Conservation (phyloP, 2,888 invertebrate species). For the Tethea ocularis region DNA sequence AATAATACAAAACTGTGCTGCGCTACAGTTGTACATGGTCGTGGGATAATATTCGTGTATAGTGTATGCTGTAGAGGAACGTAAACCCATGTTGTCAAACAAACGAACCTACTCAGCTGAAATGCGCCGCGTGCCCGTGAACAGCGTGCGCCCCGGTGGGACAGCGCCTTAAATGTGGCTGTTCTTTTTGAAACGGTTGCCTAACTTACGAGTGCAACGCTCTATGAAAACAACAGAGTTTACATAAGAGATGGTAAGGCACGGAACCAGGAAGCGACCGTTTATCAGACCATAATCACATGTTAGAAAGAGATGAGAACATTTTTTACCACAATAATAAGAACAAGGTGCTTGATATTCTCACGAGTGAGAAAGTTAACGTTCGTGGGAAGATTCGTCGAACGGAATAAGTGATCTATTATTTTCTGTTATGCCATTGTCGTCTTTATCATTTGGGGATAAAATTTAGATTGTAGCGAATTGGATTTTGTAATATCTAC, state of each 20-base stretch:
- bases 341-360: conserved; percentile 40
- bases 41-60: no score
- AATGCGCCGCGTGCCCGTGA: no score
- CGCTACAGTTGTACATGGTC: no score
- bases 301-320: conserved; percentile 19
- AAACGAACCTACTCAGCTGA: no score
- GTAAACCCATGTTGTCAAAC: no score
- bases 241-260: conserved; percentile 33
- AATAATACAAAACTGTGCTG: no score
- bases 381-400: conserved; percentile 46
- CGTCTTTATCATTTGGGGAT: neutral
- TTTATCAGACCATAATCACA: conserved; percentile 30
- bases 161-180: no score
- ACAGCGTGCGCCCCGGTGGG: no score
- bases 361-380: conserved; percentile 62
- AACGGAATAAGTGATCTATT: neutral
- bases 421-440: neutral
- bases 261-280: conserved; percentile 35
- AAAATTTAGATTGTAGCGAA: neutral
- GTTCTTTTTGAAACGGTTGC: neutral
- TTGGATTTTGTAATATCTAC: neutral
- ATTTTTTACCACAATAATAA: conserved; percentile 26
- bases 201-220: conserved; percentile 13
- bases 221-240: conserved; percentile 15
- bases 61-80: no score